phyloP scores from a whole-genome alignment of 2,888 invertebrate species.

The Cylloceria caligata region DNA sequence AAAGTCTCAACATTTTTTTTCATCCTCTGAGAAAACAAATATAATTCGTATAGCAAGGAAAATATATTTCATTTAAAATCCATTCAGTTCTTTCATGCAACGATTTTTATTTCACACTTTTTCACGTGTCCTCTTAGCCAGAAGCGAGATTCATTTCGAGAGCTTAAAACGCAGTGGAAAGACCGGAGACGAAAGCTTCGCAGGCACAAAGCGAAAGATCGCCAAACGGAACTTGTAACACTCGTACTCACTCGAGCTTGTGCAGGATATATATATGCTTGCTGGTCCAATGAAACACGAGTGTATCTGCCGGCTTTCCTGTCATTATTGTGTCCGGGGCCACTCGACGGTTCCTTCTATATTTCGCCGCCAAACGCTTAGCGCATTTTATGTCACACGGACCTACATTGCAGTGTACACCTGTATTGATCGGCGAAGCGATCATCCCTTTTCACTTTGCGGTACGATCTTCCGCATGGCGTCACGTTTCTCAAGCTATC shows the following conservation, averaged over 20 bases:
- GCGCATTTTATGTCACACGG: slow-evolving; percentile 41
- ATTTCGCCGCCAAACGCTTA: slow-evolving; percentile 58
- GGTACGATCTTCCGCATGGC: neutral
- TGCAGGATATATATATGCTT: slow-evolving; percentile 30
- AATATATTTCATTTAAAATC: slow-evolving; percentile 4
- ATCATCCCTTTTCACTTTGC: slow-evolving; percentile 20
- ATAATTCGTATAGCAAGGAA: neutral
- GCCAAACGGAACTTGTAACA: slow-evolving; percentile 74
- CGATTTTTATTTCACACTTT: slow-evolving; percentile 15
- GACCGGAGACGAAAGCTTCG: slow-evolving; percentile 68
- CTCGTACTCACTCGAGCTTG: slow-evolving; percentile 29
- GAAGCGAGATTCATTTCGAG: slow-evolving; percentile 74
- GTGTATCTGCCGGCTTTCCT: slow-evolving; percentile 77
- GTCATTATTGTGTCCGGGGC: slow-evolving; percentile 77
- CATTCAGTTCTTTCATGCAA: slow-evolving; percentile 1
- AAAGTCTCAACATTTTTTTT: neutral
- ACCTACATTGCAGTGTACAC: neutral
- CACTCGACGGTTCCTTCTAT: slow-evolving; percentile 46
- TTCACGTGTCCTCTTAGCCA: slow-evolving; percentile 22
- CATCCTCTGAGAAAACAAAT: neutral
- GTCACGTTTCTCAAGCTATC: too few species aligned
- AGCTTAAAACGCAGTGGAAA: slow-evolving; percentile 77
- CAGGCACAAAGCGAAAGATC: slow-evolving; percentile 78
- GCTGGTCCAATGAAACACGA: slow-evolving; percentile 48
- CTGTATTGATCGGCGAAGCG: slow-evolving; percentile 55